Evolutionary conservation across 2,888 invertebrate species (phyloP).

Genomic region (Ferdinandea cuprea): DNA sequence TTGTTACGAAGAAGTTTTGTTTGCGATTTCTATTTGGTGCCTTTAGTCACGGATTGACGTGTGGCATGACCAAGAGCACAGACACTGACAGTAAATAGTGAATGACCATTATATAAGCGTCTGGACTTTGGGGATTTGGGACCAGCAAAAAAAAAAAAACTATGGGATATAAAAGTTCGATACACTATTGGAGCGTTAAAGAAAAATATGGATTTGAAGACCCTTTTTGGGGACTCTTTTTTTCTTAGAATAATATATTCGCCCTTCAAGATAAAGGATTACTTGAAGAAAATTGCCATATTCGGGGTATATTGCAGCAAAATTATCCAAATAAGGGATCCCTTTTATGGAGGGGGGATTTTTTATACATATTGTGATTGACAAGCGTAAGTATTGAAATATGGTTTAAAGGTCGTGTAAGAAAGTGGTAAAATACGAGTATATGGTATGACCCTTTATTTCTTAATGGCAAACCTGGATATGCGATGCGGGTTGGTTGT

Average conservation of each 20-base stretch:
- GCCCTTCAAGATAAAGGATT: slow-evolving; percentile 48
- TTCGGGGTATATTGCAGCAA: slow-evolving; percentile 51
- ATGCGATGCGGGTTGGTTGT: not conserved
- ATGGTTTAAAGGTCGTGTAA: slow-evolving; percentile 40
- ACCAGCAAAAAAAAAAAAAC: slow-evolving; percentile 8
- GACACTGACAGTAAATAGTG: slow-evolving; percentile 28
- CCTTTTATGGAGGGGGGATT: not conserved
- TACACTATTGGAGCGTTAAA: slow-evolving; percentile 46
- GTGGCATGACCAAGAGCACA: slow-evolving; percentile 27
- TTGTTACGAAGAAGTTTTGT: slow-evolving; percentile 55
- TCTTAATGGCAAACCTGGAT: slow-evolving; percentile 15
- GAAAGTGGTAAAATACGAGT: slow-evolving; percentile 17
- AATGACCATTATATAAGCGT: slow-evolving; percentile 58
- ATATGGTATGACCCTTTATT: slow-evolving; percentile 35
- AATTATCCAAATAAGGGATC: slow-evolving; percentile 38
- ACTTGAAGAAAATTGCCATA: slow-evolving; percentile 51
- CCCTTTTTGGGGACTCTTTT: slow-evolving; percentile 23
- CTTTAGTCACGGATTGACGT: slow-evolving; percentile 43
- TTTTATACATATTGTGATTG: slow-evolving; percentile 50
- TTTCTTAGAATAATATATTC: slow-evolving; percentile 26
- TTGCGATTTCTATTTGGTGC: slow-evolving; percentile 42
- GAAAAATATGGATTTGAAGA: slow-evolving; percentile 50
- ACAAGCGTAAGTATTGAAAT: slow-evolving; percentile 48
- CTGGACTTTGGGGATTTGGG: slow-evolving; percentile 62
- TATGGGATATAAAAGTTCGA: slow-evolving; percentile 17